phyloP scores from a whole-genome alignment of 2,113 vertebrate genomes.

The Smithornis capensis region DNA sequence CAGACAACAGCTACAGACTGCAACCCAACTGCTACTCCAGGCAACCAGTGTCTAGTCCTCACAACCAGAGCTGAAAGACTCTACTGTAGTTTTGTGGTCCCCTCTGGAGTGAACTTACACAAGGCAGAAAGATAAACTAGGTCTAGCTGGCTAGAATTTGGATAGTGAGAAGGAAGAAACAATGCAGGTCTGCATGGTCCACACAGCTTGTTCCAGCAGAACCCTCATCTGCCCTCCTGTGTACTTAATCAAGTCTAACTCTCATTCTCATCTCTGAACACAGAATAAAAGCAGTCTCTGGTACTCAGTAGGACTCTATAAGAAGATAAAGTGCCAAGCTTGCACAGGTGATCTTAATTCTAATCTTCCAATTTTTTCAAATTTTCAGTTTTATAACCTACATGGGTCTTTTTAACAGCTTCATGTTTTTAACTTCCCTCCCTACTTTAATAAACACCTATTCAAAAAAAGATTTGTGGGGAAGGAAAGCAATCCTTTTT shows the following conservation, averaged over 20 bases:
- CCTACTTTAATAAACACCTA: neutral
- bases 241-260: neutral
- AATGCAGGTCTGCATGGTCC: neutral
- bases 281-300: neutral
- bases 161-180: neutral
- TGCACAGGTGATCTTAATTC: neutral
- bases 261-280: neutral
- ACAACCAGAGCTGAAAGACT: neutral
- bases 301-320: neutral
- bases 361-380: neutral
- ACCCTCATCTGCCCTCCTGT: neutral
- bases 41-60: neutral
- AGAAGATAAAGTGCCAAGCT: neutral
- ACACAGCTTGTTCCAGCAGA: neutral
- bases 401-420: neutral
- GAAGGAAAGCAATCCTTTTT: too few relatives aligned
- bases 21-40: neutral
- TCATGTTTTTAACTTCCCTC: neutral
- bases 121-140: neutral
- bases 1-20: neutral
- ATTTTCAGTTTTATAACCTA: neutral
- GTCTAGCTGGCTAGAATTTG: neutral
- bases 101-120: neutral
- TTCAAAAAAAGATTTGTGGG: neutral
- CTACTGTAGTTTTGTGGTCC: rapidly evolving